Evolutionary conservation across 2,113 vertebrate species (phyloP), one percentile per base, ranked within the genome.

Genomic region (Rhinichthys klamathensis): DNA sequence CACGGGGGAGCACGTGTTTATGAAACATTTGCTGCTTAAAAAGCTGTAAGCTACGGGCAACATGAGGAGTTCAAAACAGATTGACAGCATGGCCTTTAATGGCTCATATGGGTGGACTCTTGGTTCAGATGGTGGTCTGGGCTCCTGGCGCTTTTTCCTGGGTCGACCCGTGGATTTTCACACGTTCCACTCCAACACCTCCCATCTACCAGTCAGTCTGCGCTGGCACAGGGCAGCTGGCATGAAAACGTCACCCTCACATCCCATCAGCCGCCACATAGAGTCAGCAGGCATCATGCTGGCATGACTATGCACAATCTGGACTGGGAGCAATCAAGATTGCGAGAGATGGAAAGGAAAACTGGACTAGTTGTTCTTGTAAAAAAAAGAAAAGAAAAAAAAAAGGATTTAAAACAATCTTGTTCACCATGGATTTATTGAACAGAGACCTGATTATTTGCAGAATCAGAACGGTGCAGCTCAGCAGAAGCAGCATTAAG

Each of bases 291-390:
- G 30, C 67, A 80, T 49, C 75, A 60, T 85, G 82, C 76, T 88
- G 87, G 87, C 87, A 75, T 87, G 85, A 90, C 85, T 87, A 46
- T 60, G 56, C 85, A 85, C 72, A 69, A 90, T 90, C 84, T 90
- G 87, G 65, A 38, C 74, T 82, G 69, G 25, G 35, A 63, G 78
- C 4, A 11, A 46, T 25, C 27, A 3, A 23, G 21, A 80, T 21
- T 15, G 69, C 21, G 11, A 49, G 23, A 41, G 25, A 85, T 72
- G 77, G 49, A 27, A 70, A 51, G 81, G 56, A 38, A 70, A 76
- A 69, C 80, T 38, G 27, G 63, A n/a, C 80, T 49, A 23, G 41
- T 49, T 82, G 18, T 54, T 54, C 30, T 15, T 69, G 44, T 54
- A 49, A 32, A 23, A n/a, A n/a, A n/a, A n/a, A n/a, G n/a, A n/a